Conservation (phyloP, 2,888 invertebrate genomes). For the Eupithecia insigniata region DNA sequence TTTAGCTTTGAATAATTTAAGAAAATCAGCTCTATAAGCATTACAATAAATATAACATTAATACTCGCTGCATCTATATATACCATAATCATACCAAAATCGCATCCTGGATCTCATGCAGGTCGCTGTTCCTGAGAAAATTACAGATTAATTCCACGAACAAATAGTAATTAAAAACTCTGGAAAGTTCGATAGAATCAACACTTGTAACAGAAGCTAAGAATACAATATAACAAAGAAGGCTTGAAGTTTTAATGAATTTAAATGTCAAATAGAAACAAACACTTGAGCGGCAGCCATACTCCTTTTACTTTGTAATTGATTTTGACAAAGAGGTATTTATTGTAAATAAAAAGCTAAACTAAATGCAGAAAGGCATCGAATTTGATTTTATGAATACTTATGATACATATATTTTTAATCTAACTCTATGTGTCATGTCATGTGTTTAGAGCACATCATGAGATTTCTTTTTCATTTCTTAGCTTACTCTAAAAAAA, state of each 20-base stretch:
- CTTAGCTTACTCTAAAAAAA: too few species aligned
- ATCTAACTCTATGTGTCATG: too few species aligned
- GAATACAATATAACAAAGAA: constrained; percentile 14
- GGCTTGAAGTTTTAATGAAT: constrained; percentile 16
- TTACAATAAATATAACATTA: not conserved
- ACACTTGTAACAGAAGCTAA: constrained; percentile 10
- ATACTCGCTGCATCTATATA: not conserved
- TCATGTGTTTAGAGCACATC: too few species aligned
- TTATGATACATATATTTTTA: too few species aligned
- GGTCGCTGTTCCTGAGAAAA: not conserved
- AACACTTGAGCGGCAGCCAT: constrained; percentile 17
- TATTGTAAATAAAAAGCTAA: too few species aligned
- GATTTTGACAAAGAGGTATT: not conserved
- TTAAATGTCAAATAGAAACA: constrained; percentile 22
- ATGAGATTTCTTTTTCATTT: too few species aligned
- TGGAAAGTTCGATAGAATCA: not conserved
- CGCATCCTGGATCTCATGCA: not conserved
- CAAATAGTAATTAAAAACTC: constrained; percentile 10
- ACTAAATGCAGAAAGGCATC: not conserved
- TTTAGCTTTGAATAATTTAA: too few species aligned
- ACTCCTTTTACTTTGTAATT: constrained; percentile 18
- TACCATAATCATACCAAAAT: too few species aligned
- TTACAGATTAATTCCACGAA: not conserved
- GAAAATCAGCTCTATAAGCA: too few species aligned
- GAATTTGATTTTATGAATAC: not conserved